These are phyloP conservation scores for Hyaena hyaena DNA, from an alignment of 2,113 vertebrate genomes.

Conservation along the genomic window DNA sequence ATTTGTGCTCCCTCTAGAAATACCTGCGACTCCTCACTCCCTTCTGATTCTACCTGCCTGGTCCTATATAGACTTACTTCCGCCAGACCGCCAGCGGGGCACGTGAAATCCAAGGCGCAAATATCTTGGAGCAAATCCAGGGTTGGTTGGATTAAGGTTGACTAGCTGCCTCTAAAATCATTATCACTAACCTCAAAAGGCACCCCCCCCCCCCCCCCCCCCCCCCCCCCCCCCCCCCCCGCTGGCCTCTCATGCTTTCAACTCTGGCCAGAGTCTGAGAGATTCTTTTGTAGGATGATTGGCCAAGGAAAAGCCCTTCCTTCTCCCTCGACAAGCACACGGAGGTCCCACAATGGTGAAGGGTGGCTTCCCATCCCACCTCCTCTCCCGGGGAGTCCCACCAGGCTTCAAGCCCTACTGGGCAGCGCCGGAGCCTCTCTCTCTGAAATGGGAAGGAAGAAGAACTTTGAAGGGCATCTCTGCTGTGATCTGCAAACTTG, in stretches of 20 bases:
- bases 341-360: no score
- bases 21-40: background rate
- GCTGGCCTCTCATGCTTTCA: background rate
- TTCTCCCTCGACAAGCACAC: background rate
- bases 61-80: background rate
- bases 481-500: no score
- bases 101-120: background rate
- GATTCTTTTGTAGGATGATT: background rate
- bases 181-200: no score
- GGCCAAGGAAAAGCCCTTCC: background rate
- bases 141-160: background rate
- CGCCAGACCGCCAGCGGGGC: background rate
- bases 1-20: background rate
- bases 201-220: no score
- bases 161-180: background rate
- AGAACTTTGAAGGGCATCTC: no score
- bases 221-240: no score
- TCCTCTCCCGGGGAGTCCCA: no score
- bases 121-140: background rate
- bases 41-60: background rate
- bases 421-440: no score
- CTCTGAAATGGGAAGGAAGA: no score
- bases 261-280: background rate
- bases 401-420: no score
- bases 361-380: no score